Conservation (phyloP, 2,888 invertebrate genomes). For the Caenorhabditis sinica region DNA sequence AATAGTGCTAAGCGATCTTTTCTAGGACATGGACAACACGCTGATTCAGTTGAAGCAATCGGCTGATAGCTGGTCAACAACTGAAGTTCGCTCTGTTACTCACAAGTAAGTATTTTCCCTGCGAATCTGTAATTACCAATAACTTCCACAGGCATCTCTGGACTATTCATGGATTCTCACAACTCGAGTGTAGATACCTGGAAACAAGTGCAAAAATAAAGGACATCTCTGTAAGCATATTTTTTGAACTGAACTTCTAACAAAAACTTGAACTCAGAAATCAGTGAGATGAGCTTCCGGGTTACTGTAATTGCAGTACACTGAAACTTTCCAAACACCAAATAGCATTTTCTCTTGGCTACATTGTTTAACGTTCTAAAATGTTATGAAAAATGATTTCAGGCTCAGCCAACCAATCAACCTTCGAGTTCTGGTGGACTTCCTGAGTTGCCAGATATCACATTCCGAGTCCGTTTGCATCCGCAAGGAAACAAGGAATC, state of each 20-base stretch:
- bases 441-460: slow-evolving; percentile 64
- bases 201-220: slow-evolving; percentile 81
- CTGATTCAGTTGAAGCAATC: slow-evolving; percentile 39
- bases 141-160: slow-evolving; percentile 82
- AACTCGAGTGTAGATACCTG: slow-evolving; percentile 83
- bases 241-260: no score
- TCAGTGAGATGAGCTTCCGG: no score
- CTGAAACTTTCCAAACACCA: no score
- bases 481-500: slow-evolving; percentile 84
- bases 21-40: slow-evolving; percentile 47
- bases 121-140: not conserved
- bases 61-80: slow-evolving; percentile 78
- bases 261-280: no score
- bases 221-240: slow-evolving; percentile 71
- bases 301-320: no score
- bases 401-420: slow-evolving; percentile 45
- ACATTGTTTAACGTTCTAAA: no score
- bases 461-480: slow-evolving; percentile 83
- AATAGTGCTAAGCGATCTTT: not conserved
- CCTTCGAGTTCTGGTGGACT: slow-evolving; percentile 63
- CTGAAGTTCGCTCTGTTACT: slow-evolving; percentile 75
- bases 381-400: slow-evolving; percentile 33
- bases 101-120: slow-evolving; percentile 61
- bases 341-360: no score
- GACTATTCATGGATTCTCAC: slow-evolving; percentile 82